phyloP scores from a whole-genome alignment of 2,113 vertebrate species.

The Epinephelus moara region DNA sequence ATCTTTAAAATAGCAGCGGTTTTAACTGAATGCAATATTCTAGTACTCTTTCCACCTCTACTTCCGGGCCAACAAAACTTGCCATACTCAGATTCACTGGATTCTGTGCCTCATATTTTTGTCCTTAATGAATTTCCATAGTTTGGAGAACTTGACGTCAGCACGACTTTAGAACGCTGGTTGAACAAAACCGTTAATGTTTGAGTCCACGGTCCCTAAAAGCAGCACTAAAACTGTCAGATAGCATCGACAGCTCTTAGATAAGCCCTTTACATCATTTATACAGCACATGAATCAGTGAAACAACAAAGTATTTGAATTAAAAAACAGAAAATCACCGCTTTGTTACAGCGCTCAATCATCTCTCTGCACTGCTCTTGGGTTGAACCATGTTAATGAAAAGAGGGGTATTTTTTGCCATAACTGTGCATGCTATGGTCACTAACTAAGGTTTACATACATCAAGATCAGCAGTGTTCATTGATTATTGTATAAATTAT shows the following conservation, averaged over 20 bases:
- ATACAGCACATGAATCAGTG: neutral
- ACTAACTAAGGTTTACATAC: fast-evolving
- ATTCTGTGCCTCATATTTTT: neutral
- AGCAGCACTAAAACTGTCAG: neutral
- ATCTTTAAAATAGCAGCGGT: no score
- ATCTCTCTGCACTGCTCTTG: neutral
- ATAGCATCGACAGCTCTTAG: neutral
- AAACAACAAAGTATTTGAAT: neutral
- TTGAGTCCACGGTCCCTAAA: neutral
- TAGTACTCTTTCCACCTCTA: no score
- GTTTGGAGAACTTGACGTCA: neutral
- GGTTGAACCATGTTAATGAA: conserved; percentile 2
- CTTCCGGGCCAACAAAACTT: neutral
- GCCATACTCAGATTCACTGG: no score
- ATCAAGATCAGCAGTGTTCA: fast-evolving
- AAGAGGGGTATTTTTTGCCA: fast-evolving
- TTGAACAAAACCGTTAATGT: neutral
- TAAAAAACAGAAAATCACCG: neutral
- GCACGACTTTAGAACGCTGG: neutral
- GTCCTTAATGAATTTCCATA: neutral
- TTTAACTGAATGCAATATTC: no score
- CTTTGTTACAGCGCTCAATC: neutral
- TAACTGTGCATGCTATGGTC: fast-evolving
- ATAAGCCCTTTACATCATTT: neutral
- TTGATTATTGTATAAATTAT: fast-evolving